Base-by-base conservation (phyloP, 1,140 invertebrate genomes). In the Drosophila orena region DNA sequence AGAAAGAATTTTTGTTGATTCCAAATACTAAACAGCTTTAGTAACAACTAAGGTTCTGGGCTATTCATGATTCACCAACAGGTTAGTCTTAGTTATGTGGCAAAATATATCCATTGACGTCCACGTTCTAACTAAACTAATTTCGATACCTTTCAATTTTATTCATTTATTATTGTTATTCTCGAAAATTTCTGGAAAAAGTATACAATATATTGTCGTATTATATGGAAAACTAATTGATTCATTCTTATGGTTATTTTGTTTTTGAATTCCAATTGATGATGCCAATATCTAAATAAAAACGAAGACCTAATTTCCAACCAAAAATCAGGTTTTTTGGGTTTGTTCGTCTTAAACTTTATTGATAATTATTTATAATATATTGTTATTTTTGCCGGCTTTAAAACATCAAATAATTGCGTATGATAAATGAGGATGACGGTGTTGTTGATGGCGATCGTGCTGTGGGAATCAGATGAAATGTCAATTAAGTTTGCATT, bases 271-370 rank as follows among this genome's bases (percentile, higher is more conserved):
- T 30, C 24, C 40, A 17, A 56, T 66, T 56, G 79, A 80, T 89
- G 84, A 89, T 89, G 84, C 84, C 79, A 90, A 68, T 55, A 65
- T 90, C 84, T 89, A 89, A 89, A 89, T 78, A 69, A 89, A 89
- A 89, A 89, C 80, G 69, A 81, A 90, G 84, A 89, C 85, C 84
- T 89, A 90, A 89, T 89, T 88, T 88, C 10, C 37, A 58, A 49
- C 47, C 50, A 30, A 61, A 58, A 56, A 84, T 46, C 85, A 57
- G 80, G 84, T 89, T 88, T 79, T 60, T 27, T 58, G 65, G 58
- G 55, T 35, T 53, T 52, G 52, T 52, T 38, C 35, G 20, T 73
- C 50, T 68, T 44, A 55, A 54, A 56, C 44, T 65, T 59, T 74
- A 22, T 53, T 69, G 49, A 40, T 69, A 47, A 70, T 70, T 69